Percentiles rank a stretch among this genome's conserved stretches.
Conservation (phyloP, 1,140 invertebrate genomes). For the Zaprionus davidi region DNA sequence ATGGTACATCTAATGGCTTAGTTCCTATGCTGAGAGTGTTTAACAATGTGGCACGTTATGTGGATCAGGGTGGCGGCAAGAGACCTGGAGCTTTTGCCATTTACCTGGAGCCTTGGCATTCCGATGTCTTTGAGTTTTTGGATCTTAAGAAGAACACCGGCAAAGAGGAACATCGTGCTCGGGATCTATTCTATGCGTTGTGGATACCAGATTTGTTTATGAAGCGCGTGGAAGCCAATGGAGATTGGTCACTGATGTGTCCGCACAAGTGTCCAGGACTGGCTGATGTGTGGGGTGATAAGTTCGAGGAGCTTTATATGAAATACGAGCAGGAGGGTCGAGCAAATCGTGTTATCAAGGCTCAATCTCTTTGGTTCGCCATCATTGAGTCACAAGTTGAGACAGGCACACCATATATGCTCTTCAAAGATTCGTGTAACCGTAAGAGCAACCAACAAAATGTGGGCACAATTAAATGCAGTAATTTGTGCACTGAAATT, state of each 20-base stretch:
- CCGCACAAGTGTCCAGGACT: constrained; percentile 96
- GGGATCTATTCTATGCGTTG: constrained; percentile 98
- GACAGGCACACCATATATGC: constrained; percentile 99
- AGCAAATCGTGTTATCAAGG: constrained; percentile 91
- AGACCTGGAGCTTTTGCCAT: constrained; percentile 99
- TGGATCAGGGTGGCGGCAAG: constrained; percentile 99
- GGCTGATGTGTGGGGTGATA: constrained; percentile 95
- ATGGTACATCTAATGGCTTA: constrained; percentile 98
- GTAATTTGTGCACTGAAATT: constrained; percentile 99
- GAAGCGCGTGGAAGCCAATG: constrained; percentile 95
- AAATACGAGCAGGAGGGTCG: constrained; percentile 94
- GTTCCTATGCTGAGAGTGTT: constrained; percentile 98
- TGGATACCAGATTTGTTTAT: constrained; percentile 99
- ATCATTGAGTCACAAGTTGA: constrained; percentile 98
- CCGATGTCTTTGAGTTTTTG: constrained; percentile 98
- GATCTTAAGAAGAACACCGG: constrained; percentile 98
- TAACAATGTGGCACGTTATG: constrained; percentile 98
- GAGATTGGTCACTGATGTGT: constrained; percentile 98
- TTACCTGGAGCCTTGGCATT: constrained; percentile 99
- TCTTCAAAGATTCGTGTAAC: constrained; percentile 99
- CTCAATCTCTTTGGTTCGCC: constrained; percentile 96
- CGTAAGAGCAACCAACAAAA: constrained; percentile 99
- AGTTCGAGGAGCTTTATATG: constrained; percentile 96
- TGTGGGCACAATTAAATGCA: constrained; percentile 99
- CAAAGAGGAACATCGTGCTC: constrained; percentile 95